These are phyloP conservation scores for Bostrychus sinensis DNA, from an alignment of 2,113 vertebrate species.

Conservation along the genomic window DNA sequence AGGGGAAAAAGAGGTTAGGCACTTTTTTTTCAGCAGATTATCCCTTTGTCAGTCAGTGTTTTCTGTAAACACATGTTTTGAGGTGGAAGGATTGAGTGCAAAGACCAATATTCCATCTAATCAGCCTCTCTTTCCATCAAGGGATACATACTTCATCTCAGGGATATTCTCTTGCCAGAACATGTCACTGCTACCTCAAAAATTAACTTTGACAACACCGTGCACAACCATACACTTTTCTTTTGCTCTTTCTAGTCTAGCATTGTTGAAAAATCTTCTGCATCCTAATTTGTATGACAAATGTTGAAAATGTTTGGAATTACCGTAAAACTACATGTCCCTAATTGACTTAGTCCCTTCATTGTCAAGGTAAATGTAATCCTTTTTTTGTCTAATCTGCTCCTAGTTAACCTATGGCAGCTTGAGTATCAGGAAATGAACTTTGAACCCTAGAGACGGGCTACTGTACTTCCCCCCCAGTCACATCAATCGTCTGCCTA, in stretches of 20 bases:
- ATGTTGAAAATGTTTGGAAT: constrained; percentile 3
- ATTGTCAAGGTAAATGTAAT: constrained; percentile 57
- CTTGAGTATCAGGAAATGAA: constrained; percentile 75
- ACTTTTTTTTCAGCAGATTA: constrained; percentile 63
- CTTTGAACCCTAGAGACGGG: constrained; percentile 61
- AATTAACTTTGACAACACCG: constrained; percentile 32
- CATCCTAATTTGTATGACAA: background rate
- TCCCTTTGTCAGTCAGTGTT: constrained; percentile 58
- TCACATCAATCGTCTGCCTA: constrained; percentile 72
- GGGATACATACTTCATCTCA: constrained; percentile 47
- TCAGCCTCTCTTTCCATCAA: constrained; percentile 55
- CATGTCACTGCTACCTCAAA: constrained; percentile 38
- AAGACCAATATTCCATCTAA: constrained; percentile 57
- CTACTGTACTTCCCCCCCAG: constrained; percentile 79
- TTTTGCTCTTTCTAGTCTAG: background rate
- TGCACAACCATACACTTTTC: constrained; percentile 9
- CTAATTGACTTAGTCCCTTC: constrained; percentile 21
- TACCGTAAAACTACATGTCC: background rate
- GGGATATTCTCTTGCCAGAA: constrained; percentile 51
- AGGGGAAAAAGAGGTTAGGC: constrained; percentile 27
- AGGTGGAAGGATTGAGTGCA: constrained; percentile 62
- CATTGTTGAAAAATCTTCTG: constrained; percentile 2
- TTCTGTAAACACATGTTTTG: constrained; percentile 70
- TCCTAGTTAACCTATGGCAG: constrained; percentile 67
- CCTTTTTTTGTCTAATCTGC: constrained; percentile 70